Evolutionary conservation across 2,113 vertebrate species (phyloP), one percentile per base, ranked within the genome.

Genomic region (Plectropomus leopardus): DNA sequence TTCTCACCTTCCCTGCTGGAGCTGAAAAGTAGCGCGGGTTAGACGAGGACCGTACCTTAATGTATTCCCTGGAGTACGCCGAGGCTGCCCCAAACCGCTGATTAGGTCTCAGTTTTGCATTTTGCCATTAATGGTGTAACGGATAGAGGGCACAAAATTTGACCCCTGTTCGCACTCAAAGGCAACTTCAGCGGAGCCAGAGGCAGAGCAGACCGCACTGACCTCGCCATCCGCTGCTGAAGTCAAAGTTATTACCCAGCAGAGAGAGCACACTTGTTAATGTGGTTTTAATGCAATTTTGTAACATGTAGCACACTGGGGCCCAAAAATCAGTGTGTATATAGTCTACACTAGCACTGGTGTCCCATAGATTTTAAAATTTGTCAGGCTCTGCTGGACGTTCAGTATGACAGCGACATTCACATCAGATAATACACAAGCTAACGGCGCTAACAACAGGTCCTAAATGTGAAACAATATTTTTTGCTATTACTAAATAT

Each of bases 91-190:
- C 69, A 59, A 76, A 78, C 69, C 76, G 40, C 77, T 50, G 71
- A 86, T 84, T 76, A 77, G 72, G 78, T 90, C 76, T 82, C 67
- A 13, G 61, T 77, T 90, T 80, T 84, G 80, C 72, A 71, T 82
- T 86, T 86, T 64, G 48, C 64, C 69, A 53, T 81, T 80, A 83
- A 82, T 32, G 40, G 63, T 76, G 67, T 72, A 76, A 87, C 28
- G 1, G 80, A 64, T 28, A 80, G 74, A 85, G 61, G 77, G 45
- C 57, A 42, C 4, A 34, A 71, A 77, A 76, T 63, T 54, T 74
- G 82, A 85, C 80, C 85, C 36, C 75, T 19, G 58, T 70, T 73
- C 24, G 26, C 11, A 34, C 55, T 78, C 40, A 70, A 26, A 84
- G 66, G 26, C 67, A 61, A 28, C 61, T 72, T 69, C 53, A 32